Conservation (phyloP, 2,888 invertebrate species). For the Meliscaeva auricollis region DNA sequence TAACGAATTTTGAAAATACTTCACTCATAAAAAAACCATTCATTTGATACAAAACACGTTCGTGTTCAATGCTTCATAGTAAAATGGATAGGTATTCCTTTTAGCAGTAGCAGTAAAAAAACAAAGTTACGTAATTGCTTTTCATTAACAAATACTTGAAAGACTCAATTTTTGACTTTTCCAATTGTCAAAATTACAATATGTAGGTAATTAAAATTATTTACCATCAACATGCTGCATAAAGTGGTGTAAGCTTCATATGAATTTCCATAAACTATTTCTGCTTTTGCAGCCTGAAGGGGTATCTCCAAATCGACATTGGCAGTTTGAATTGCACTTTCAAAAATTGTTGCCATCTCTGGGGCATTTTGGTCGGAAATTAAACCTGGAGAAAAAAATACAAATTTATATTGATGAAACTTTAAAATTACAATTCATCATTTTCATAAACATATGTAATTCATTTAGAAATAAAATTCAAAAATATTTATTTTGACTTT, state of each 20-base stretch:
- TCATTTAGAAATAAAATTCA: slow-evolving; percentile 2
- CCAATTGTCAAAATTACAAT: no score
- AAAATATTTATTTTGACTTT: slow-evolving; percentile 28
- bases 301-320: slow-evolving; percentile 80
- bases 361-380: slow-evolving; percentile 80
- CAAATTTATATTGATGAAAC: not conserved
- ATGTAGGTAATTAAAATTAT: no score
- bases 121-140: no score
- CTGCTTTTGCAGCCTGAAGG: slow-evolving; percentile 77
- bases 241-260: slow-evolving; percentile 85
- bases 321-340: slow-evolving; percentile 81
- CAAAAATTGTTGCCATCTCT: slow-evolving; percentile 79
- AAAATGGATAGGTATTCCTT: no score
- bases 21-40: no score
- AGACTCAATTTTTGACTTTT: no score
- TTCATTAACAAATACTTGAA: not conserved
- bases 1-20: no score
- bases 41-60: no score
- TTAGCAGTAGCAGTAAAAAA: no score
- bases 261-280: slow-evolving; percentile 85
- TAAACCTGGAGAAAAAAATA: slow-evolving; percentile 78
- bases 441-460: not conserved
- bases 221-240: slow-evolving; percentile 86
- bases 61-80: no score
- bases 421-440: not conserved